Conservation (phyloP, 2,113 vertebrate species). For the Rhadina sibilatrix region DNA sequence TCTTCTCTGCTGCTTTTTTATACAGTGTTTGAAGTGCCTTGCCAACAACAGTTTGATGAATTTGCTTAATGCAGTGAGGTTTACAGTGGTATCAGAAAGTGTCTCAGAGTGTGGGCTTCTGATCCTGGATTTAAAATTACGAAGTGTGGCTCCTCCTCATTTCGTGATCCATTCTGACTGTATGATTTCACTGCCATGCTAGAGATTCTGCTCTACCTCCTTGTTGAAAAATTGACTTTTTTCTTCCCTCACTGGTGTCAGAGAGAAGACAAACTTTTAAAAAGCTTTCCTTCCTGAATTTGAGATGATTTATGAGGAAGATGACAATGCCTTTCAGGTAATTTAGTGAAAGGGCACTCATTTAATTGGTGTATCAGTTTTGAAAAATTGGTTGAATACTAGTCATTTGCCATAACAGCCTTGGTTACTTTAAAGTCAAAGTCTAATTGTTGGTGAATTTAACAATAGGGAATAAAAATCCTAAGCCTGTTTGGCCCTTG, state of each 20-base stretch:
- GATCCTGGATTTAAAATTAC: neutral
- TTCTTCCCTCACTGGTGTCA: neutral
- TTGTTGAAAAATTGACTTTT: neutral
- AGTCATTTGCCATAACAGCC: neutral
- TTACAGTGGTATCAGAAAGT: neutral
- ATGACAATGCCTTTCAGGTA: neutral
- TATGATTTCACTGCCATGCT: neutral
- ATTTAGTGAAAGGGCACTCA: neutral
- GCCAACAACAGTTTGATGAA: neutral
- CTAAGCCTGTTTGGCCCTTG: neutral
- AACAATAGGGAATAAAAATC: neutral
- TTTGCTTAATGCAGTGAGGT: neutral
- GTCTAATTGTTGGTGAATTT: neutral
- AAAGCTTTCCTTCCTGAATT: neutral
- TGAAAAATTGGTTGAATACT: neutral
- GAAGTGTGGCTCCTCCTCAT: neutral
- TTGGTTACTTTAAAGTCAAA: neutral
- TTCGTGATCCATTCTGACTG: neutral
- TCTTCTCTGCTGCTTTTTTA: neutral
- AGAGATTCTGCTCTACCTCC: neutral
- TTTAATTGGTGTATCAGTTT: neutral
- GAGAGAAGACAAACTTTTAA: neutral
- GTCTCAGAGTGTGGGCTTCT: neutral
- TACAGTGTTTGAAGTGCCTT: neutral
- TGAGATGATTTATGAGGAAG: neutral